phyloP scores from a whole-genome alignment of 2,888 invertebrate genomes.

The Agonopterix heracliana region DNA sequence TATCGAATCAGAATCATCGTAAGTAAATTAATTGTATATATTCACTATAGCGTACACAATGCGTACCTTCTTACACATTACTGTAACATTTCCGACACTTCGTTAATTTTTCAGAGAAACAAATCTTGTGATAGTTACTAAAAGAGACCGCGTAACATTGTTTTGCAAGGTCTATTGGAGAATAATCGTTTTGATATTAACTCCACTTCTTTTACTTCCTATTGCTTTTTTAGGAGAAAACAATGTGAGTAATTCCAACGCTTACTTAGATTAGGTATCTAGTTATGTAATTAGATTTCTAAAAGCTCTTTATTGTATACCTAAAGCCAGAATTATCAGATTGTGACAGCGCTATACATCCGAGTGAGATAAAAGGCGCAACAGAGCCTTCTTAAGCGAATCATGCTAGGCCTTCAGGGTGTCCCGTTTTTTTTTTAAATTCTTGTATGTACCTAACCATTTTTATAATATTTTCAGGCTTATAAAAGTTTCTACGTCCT shows the following conservation, averaged over 20 bases:
- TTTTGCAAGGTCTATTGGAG: slow-evolving; percentile 48
- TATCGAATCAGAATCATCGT: slow-evolving; percentile 28
- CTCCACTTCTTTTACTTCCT: slow-evolving; percentile 45
- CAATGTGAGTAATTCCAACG: slow-evolving; percentile 30
- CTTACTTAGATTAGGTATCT: no score
- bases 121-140: slow-evolving; percentile 42
- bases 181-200: slow-evolving; percentile 30
- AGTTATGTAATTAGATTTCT: neutral
- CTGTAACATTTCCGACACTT: neutral
- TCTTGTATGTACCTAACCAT: neutral
- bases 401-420: neutral
- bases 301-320: no score
- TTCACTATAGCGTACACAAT: neutral
- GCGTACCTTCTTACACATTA: neutral
- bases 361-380: neutral
- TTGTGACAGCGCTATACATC: no score
- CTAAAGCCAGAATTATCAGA: no score
- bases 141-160: slow-evolving; percentile 28
- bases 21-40: slow-evolving; percentile 13
- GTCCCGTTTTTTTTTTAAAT: no score
- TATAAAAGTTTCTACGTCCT: slow-evolving; percentile 44
- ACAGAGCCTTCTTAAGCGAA: neutral
- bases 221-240: slow-evolving; percentile 33
- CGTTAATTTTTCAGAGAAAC: slow-evolving; percentile 35
- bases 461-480: slow-evolving; percentile 20